Conservation (phyloP, 1,140 invertebrate species). For the Drosophila lini region DNA sequence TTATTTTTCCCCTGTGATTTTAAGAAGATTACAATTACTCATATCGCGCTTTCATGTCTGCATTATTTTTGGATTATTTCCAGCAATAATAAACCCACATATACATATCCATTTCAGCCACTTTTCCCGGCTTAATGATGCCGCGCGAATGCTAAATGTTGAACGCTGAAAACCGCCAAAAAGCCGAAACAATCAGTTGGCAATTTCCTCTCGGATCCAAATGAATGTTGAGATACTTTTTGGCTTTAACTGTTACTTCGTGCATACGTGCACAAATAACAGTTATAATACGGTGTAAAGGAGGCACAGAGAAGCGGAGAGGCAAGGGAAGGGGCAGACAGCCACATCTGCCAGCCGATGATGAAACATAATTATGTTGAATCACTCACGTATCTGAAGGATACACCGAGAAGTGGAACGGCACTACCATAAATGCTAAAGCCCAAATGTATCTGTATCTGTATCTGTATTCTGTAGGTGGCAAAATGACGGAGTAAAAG, state of each 20-base stretch:
- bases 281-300: constrained; percentile 74
- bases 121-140: constrained; percentile 55
- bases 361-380: constrained; percentile 78
- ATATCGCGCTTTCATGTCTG: not conserved
- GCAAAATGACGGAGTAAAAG: constrained; percentile 16
- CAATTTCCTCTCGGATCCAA: constrained; percentile 64
- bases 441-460: constrained; percentile 14
- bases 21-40: not conserved
- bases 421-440: constrained; percentile 31
- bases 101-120: constrained; percentile 13
- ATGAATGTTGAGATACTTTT: constrained; percentile 75
- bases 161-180: constrained; percentile 45
- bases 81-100: not conserved
- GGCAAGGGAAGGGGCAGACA: not conserved
- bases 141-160: constrained; percentile 26
- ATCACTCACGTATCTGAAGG: constrained; percentile 75
- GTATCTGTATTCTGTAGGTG: constrained; percentile 32
- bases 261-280: constrained; percentile 73
- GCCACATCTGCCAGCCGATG: constrained; percentile 39
- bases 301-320: no score
- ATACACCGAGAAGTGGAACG: constrained; percentile 46
- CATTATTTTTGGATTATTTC: not conserved
- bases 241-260: constrained; percentile 74
- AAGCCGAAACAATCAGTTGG: constrained; percentile 75
- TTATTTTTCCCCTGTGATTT: not conserved